Evolutionary conservation across 2,888 invertebrate species (phyloP).

Genomic region (Dasypogon diadema): DNA sequence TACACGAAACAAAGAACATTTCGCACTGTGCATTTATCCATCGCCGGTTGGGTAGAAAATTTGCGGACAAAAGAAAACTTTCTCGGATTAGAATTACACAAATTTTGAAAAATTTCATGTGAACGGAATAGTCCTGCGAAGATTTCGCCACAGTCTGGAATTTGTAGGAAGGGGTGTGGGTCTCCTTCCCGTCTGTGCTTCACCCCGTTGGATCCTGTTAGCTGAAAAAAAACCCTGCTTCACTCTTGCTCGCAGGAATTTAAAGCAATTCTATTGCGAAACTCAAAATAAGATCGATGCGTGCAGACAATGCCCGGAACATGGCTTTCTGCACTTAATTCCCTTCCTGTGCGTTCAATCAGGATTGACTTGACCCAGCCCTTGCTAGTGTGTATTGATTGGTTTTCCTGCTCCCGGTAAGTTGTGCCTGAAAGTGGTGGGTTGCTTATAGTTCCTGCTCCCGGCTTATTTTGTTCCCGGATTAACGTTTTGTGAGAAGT

Average conservation of each 20-base stretch:
- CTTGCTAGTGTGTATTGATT: conserved; percentile 45
- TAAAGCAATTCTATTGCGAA: background rate
- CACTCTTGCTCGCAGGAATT: background rate
- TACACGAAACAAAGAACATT: conserved; percentile 46
- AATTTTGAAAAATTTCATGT: too few species aligned
- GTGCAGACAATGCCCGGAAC: conserved; percentile 35
- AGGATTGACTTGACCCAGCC: conserved; percentile 38
- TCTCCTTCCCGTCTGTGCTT: conserved; percentile 15
- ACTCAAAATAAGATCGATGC: conserved; percentile 26
- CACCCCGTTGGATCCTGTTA: conserved; percentile 24
- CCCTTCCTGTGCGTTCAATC: conserved; percentile 14
- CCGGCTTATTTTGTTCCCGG: background rate
- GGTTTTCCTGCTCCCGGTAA: conserved; percentile 17
- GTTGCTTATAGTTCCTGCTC: background rate
- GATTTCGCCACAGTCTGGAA: conserved; percentile 24
- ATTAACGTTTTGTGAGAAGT: background rate
- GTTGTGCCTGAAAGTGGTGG: background rate
- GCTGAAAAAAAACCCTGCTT: background rate
- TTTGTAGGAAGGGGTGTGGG: conserved; percentile 8
- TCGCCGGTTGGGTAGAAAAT: conserved; percentile 16
- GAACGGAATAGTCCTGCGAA: background rate
- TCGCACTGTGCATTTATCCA: conserved; percentile 20
- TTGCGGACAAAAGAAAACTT: background rate
- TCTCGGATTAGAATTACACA: too few species aligned
- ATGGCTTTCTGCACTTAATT: conserved; percentile 15